Evolutionary conservation across 2,888 invertebrate genomes (phyloP), one percentile per base, ranked within the genome.

Genomic region (Lutraria lutraria): DNA sequence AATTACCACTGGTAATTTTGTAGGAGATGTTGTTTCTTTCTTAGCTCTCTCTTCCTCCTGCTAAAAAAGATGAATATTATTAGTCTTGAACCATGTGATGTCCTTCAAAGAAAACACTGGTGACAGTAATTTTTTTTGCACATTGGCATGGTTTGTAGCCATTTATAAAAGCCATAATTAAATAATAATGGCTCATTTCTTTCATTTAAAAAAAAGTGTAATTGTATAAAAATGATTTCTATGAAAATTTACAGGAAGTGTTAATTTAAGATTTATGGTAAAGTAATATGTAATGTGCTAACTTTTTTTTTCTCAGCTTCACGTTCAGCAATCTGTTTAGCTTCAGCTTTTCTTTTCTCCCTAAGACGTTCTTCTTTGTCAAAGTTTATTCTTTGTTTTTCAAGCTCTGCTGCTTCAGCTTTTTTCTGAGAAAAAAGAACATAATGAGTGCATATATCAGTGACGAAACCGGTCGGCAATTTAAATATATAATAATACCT

Each of bases 1-100:
- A 25, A 94, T 93, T 80, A 95, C 94, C 16, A 94, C 91, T 15
- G 94, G 94, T 34, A 95, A 92, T 86, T 95, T 95, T n/a, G 94
- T 93, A 6, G 93, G 94, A 79, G 94, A 94, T 52, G 93, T 93
- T 79, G 91, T 94, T 68, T 95, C 95, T 68, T 93, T 93, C 68
- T 92, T 92, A 83, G 93, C 93, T 83, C 93, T 89, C 83, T 94
- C 94, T 60, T 94, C 94, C 53, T 95, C 94, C 31, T 90, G 92
- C 95, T 95, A 88, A 0, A 76, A 84, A 25, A 21, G 10, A 25
- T 63, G n/a, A 63, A 63, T n/a, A 63, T 10, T 15, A 25, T 63
- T 12, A 63, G n/a, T 63, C 21, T 25, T 63, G 2, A 63, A 21
- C n/a, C 63, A 3, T 63, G 10, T 1, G 3, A 63, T 15, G 3